Base-by-base conservation (phyloP, 2,113 vertebrate species). In the Struthio camelus region DNA sequence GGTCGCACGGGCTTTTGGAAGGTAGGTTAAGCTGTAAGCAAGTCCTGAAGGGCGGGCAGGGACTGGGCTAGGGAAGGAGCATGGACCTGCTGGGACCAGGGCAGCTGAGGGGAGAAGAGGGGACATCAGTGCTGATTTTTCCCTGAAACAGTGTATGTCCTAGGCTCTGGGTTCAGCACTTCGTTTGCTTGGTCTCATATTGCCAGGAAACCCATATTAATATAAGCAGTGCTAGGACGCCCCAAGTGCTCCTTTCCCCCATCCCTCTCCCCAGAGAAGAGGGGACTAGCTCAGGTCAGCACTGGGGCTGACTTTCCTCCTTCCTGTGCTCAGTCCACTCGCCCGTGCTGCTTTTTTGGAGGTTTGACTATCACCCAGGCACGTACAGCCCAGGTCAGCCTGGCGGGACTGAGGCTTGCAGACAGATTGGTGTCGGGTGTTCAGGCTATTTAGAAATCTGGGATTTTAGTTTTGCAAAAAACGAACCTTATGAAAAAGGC, bases 151-250 rank as follows among this genome's bases (percentile, higher is more conserved):
- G 8, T 0, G 3, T 16, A 46, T 25, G 19, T 72, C 5, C 16
- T 54, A 9, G 7, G 4, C 16, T 14, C 10, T 9, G 23, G 17
- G 6, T 5, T 76, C 1, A 1, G 6, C 0, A 0, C 38, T 72
- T 50, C 32, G 15, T 19, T 77, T 71, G 6, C 5, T 67, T 71
- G 17, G 2, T 78, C 34, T 59, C 30, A 61, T 81, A 50, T 5
- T 59, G 23, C 27, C 10, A 51, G 69, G 36, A 34, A 58, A 86
- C 19, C 80, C 12, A 3, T 36, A 40, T 10, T 69, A 89, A 24
- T 27, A 5, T 10, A 34, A 32, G 28, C 36, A 7, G 18, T 46
- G n/a, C n/a, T n/a, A n/a, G n/a, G n/a, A n/a, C n/a, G n/a, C 30
- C 30, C 30, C 10, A 19, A 59, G 10, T 40, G 15, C 19, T 71